Evolutionary conservation across 2,113 vertebrate genomes (phyloP), one percentile per base, ranked within the genome.

Genomic region (Syngnathus typhle): DNA sequence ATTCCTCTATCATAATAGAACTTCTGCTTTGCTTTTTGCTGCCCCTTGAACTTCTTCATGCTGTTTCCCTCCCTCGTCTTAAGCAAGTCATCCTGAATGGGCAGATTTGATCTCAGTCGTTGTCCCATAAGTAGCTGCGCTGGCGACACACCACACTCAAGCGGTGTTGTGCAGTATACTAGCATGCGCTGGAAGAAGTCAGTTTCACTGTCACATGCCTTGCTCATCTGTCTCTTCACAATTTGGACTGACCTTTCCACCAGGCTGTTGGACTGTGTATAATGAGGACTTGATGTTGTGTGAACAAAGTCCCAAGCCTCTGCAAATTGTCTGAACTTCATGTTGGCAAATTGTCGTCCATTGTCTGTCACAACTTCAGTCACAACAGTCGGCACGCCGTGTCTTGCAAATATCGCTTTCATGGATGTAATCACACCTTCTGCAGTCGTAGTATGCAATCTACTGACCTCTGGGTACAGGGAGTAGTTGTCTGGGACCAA

Each of bases 61-160:
- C 6, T 58, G 0, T 18, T 10, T 15, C 23, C 54, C 4, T 54
- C 47, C 36, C 54, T 62, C 10, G 37, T 36, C 23, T 56, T 37
- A 0, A 64, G 60, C 21, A 63, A 60, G 1, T 21, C 5, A 7
- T 55, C 5, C 36, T 27, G 59, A 2, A 62, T 27, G 15, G 68
- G 68, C 7, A 54, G 37, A 37, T 69, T 54, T 18, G 67, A 61
- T 10, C 67, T 69, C 67, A 61, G 58, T 7, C 18, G 7, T 19
- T 19, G 10, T 61, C 60, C 38, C 60, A 38, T 38, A 41, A 61
- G 60, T 7, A 61, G 16, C 8, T 61, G 60, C 8, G 60, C 60
- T 44, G 41, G 41, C 6, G 60, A 63, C 60, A 63, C 1, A 44
- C 18, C 60, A 43, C 41, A 63, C 41, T 63, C 37, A 6, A 63